Evolutionary conservation across 1,140 invertebrate species (phyloP).

Genomic region (Drosophila burlai): DNA sequence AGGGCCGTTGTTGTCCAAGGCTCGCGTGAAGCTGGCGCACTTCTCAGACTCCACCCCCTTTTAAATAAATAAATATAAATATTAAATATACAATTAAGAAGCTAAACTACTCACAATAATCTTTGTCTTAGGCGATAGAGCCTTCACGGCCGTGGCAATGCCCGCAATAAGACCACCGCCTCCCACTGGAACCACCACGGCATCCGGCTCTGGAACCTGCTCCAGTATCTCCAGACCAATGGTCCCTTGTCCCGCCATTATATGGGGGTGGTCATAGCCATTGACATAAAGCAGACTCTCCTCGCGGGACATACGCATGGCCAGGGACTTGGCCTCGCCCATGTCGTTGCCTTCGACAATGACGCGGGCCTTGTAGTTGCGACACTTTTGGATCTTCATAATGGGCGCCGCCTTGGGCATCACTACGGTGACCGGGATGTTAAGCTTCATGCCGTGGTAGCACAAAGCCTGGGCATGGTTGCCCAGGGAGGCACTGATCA

Average conservation of each 20-base stretch:
- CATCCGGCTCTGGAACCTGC: conserved; percentile 91
- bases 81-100: neutral
- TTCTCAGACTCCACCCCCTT: conserved; percentile 96
- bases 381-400: conserved; percentile 96
- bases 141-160: conserved; percentile 94
- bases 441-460: conserved; percentile 93
- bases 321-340: conserved; percentile 92
- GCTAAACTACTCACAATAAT: conserved; percentile 87
- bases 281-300: conserved; percentile 90
- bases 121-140: conserved; percentile 91
- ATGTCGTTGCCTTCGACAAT: conserved; percentile 94
- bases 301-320: conserved; percentile 91
- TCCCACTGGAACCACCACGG: conserved; percentile 94
- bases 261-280: conserved; percentile 96
- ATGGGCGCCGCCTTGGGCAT: conserved; percentile 96
- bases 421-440: conserved; percentile 95
- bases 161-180: conserved; percentile 96
- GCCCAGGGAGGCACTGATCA: conserved; percentile 96
- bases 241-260: conserved; percentile 97
- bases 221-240: conserved; percentile 96
- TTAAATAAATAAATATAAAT: neutral
- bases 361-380: conserved; percentile 93
- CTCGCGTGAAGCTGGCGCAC: conserved; percentile 93
- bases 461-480: conserved; percentile 96
- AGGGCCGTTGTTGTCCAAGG: conserved; percentile 90